Base-by-base conservation (phyloP, 2,888 invertebrate species). In the Patella ulyssiponensis region DNA sequence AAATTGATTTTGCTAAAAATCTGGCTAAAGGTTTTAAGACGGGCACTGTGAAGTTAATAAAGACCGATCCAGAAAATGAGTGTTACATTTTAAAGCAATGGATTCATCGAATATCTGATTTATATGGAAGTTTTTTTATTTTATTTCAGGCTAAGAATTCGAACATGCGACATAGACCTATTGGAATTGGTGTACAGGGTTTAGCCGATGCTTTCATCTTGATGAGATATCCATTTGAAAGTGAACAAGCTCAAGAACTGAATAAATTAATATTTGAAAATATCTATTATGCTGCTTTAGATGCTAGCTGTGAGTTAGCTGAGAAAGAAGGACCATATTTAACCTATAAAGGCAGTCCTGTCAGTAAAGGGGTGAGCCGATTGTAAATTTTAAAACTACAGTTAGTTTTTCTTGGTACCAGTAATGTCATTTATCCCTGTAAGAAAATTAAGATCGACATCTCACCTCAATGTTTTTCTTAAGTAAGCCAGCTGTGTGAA, bases 211-310 rank as follows among this genome's bases (percentile, higher is more conserved):
- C 98, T 15, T 98, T 99, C 91, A 96, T 99, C 81, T 92, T 98
- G 72, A 95, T 99, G 96, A 94, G 98, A 44, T 89, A 94, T 91
- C 96, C 99, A 1, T 99, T 98, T 91, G 98, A 98, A 89, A 96
- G 97, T 89, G 94, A 95, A 75, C 94, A 96, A 88, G 98, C 99
- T 0, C 94, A 94, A 79, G 93, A 95, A 85, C 93, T 99, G 33
- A 99, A 99, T 92, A 95, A 95, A 85, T 95, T 98, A 90, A 98
- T 99, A 85, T 99, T 99, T 92, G 99, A 99, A 93, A 98, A 98
- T 0, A 95, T 99, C 83, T 99, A 99, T 91, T 98, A 96, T 92
- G 97, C 96, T n/a, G 97, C 99, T 0, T 92, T 99, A 80, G 98
- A 99, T 92, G 96, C 98, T 0, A 98, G 98, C 91, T 97, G 97